Percentiles rank a stretch among this genome's conserved stretches.
phyloP scores from a whole-genome alignment of 2,888 invertebrate genomes.

The Hirtodrosophila confusa region DNA sequence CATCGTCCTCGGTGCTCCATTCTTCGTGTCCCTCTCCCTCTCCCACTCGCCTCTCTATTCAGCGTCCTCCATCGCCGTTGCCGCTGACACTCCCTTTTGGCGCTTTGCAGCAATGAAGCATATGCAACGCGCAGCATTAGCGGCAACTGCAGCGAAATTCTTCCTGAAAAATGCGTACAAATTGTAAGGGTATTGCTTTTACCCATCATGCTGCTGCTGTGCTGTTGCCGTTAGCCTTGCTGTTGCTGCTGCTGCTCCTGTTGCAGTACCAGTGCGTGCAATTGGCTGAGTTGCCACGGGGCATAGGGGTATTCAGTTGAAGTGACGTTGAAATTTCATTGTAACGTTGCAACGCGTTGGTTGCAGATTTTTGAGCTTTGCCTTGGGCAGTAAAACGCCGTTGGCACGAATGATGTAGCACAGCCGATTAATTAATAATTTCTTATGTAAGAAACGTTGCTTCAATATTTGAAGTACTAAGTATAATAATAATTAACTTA shows the following conservation, averaged over 20 bases:
- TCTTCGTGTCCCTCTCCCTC: constrained; percentile 16
- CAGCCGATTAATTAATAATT: too few relatives aligned
- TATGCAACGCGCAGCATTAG: constrained; percentile 64
- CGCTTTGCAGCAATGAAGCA: constrained; percentile 67
- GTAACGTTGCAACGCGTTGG: too few relatives aligned
- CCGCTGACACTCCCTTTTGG: constrained; percentile 70
- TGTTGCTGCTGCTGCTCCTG: constrained; percentile 19
- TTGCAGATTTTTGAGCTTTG: background rate
- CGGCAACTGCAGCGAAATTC: constrained; percentile 51
- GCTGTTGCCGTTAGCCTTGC: constrained; percentile 14
- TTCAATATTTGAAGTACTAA: too few relatives aligned
- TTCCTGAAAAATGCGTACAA: constrained; percentile 68
- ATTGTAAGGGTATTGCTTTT: constrained; percentile 47
- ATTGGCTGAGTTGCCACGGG: constrained; percentile 15
- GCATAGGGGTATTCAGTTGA: constrained; percentile 27
- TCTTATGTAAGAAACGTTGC: too few relatives aligned
- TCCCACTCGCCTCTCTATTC: constrained; percentile 22
- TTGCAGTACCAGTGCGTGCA: constrained; percentile 22
- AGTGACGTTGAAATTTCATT: background rate
- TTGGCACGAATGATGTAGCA: too few relatives aligned
- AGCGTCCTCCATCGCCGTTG: constrained; percentile 9
- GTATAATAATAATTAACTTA: too few relatives aligned
- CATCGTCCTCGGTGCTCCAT: constrained; percentile 14
- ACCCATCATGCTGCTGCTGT: constrained; percentile 27
- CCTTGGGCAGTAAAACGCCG: too few relatives aligned